Evolutionary conservation across 2,888 invertebrate species (phyloP).

Genomic region (Hypomecis punctinalis): DNA sequence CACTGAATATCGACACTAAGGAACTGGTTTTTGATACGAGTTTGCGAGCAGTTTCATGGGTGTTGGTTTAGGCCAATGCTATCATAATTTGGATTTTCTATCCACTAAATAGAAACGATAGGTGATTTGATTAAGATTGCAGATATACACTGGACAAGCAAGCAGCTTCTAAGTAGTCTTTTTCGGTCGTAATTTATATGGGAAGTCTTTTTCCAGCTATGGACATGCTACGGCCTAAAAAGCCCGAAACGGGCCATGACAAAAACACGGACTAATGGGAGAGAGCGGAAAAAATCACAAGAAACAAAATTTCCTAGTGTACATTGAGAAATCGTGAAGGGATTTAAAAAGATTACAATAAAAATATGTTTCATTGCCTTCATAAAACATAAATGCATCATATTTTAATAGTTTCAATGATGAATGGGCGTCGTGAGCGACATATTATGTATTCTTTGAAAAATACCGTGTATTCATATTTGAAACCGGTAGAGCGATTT

Average conservation of each 20-base stretch:
- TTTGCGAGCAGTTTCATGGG: slow-evolving; percentile 9
- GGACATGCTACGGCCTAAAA: too few species aligned
- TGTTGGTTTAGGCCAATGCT: not conserved
- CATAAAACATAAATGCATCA: not conserved
- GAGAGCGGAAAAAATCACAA: too few species aligned
- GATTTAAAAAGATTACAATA: not conserved
- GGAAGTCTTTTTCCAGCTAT: too few species aligned
- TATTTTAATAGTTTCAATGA: slow-evolving; percentile 7
- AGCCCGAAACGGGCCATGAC: too few species aligned
- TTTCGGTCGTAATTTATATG: too few species aligned
- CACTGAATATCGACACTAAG: slow-evolving; percentile 55
- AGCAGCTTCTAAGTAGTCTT: too few species aligned
- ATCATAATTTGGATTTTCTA: not conserved
- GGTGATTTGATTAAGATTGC: too few species aligned
- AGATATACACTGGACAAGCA: too few species aligned
- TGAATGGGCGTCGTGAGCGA: slow-evolving; percentile 21
- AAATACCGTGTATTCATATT: slow-evolving; percentile 11
- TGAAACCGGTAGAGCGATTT: slow-evolving; percentile 38
- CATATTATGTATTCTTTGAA: slow-evolving; percentile 22
- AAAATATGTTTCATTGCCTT: not conserved
- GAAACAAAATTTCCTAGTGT: too few species aligned
- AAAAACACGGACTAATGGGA: too few species aligned
- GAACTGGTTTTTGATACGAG: slow-evolving; percentile 46
- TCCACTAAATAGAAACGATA: not conserved
- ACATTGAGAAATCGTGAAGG: not conserved